phyloP scores from a whole-genome alignment of 2,888 invertebrate species.

The Pseudococcus longispinus region DNA sequence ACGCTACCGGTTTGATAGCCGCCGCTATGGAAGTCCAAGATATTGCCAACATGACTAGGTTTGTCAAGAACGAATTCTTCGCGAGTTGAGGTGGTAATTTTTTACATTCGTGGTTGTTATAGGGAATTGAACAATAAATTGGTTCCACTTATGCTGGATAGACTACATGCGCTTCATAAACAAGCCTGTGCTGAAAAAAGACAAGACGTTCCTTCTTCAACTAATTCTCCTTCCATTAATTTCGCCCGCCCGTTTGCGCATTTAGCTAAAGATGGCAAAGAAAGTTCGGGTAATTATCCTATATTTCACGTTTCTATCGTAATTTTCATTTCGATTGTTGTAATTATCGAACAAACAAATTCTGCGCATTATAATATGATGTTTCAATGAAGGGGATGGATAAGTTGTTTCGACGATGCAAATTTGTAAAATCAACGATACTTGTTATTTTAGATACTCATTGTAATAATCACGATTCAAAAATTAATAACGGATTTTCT shows the following conservation, averaged over 20 bases:
- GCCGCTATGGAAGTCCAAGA: conserved; percentile 97
- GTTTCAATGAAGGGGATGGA: background rate
- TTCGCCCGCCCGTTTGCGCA: conserved; percentile 68
- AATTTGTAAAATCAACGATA: background rate
- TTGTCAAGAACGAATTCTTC: conserved; percentile 47
- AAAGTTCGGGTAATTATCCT: conserved; percentile 27
- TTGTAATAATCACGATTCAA: conserved; percentile 26
- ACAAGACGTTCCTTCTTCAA: conserved; percentile 60
- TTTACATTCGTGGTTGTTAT: conserved; percentile 57
- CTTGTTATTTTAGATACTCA: conserved; percentile 36
- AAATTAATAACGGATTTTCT: conserved; percentile 42
- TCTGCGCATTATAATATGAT: no score
- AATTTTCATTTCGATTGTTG: background rate
- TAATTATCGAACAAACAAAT: background rate
- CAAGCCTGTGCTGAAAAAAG: conserved; percentile 64
- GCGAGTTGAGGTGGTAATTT: background rate
- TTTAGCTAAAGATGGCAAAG: conserved; percentile 62
- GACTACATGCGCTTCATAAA: conserved; percentile 77
- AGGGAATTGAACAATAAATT: conserved; percentile 85
- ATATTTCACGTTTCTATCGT: background rate
- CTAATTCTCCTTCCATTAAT: conserved; percentile 18
- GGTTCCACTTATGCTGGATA: conserved; percentile 85
- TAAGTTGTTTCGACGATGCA: background rate
- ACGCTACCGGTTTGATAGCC: conserved; percentile 91
- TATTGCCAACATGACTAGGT: conserved; percentile 85